phyloP scores from a whole-genome alignment of 2,888 invertebrate genomes.

The Philonicus albiceps region DNA sequence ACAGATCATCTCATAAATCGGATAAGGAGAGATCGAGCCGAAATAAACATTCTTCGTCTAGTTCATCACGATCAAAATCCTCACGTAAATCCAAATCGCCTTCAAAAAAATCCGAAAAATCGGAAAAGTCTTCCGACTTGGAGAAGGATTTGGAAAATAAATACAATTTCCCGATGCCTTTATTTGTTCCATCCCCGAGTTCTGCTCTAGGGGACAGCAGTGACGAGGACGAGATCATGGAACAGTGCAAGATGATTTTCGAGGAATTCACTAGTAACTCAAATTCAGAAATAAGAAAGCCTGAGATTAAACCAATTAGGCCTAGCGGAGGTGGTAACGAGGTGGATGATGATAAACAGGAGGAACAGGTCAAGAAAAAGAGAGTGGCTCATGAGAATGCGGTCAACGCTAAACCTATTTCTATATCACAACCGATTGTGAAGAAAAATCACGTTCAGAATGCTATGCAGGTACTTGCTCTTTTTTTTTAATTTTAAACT shows the following conservation, averaged over 20 bases:
- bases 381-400: constrained; percentile 77
- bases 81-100: constrained; percentile 11
- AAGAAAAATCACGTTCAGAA: constrained; percentile 66
- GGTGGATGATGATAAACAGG: constrained; percentile 61
- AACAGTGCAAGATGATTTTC: constrained; percentile 87
- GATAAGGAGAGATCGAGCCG: background rate
- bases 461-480: constrained; percentile 66
- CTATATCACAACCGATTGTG: constrained; percentile 61
- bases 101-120: constrained; percentile 52
- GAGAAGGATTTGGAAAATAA: constrained; percentile 26
- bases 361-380: constrained; percentile 66
- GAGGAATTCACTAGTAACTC: constrained; percentile 72
- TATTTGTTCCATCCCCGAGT: constrained; percentile 44
- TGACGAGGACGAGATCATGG: constrained; percentile 76
- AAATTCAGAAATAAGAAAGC: background rate
- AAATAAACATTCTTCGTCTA: constrained; percentile 45
- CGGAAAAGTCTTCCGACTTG: constrained; percentile 51
- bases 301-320: background rate
- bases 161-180: constrained; percentile 51
- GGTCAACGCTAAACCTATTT: constrained; percentile 58
- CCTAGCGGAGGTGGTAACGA: constrained; percentile 45
- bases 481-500: background rate
- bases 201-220: constrained; percentile 52
- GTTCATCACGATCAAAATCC: constrained; percentile 17
- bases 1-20: constrained; percentile 46